Evolutionary conservation across 2,797 vertebrate genomes (phyloP).

Genomic region (Gambelia wislizenii): DNA sequence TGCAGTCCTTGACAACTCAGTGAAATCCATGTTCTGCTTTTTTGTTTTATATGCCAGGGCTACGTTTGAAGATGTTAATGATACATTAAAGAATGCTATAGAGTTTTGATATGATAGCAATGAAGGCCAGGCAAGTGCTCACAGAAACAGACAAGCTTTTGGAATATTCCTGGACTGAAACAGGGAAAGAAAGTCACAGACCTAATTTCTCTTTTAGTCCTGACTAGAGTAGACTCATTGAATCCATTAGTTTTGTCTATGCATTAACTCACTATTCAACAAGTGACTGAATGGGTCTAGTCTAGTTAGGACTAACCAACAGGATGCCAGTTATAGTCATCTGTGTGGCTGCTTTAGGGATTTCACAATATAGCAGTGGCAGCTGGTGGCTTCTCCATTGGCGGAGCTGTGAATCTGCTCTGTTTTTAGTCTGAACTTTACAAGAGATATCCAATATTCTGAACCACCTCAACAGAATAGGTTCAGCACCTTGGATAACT

Average conservation of each 20-base stretch:
- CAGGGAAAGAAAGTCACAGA: neutral
- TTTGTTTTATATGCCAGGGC: neutral
- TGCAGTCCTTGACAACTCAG: constrained; percentile 1
- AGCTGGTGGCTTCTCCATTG: too few relatives aligned
- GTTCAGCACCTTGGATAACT: neutral
- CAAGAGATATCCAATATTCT: too few relatives aligned
- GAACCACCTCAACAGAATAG: too few relatives aligned
- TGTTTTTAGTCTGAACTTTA: too few relatives aligned
- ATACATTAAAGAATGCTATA: neutral
- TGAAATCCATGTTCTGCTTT: neutral
- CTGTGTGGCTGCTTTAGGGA: neutral
- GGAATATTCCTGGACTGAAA: neutral
- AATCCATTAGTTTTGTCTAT: too few relatives aligned
- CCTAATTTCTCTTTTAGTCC: too few relatives aligned
- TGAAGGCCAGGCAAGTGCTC: neutral
- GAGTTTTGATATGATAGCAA: neutral
- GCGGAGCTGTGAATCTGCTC: too few relatives aligned
- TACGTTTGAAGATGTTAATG: neutral
- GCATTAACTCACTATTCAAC: too few relatives aligned
- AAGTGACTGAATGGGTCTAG: too few relatives aligned
- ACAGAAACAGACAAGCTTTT: neutral
- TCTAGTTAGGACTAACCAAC: too few relatives aligned
- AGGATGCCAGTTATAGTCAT: too few relatives aligned
- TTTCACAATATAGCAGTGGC: neutral
- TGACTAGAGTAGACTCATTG: too few relatives aligned